Evolutionary conservation across 2,888 invertebrate species (phyloP).

Genomic region (Fissipunctia ypsillon): DNA sequence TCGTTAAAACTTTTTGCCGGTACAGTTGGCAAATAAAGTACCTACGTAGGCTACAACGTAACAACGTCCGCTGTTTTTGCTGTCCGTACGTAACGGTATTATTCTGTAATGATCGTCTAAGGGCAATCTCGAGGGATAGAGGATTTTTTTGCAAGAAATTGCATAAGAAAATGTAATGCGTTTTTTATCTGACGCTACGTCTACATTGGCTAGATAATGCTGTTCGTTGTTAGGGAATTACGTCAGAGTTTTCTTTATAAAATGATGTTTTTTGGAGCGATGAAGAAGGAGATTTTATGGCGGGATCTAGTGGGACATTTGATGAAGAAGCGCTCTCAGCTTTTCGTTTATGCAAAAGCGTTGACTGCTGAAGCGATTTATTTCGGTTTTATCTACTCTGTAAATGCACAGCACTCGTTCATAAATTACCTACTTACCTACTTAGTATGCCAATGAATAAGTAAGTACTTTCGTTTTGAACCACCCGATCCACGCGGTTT

Average conservation of each 20-base stretch:
- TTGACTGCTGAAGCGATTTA: not conserved
- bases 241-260: constrained; percentile 18
- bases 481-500: too few relatives aligned
- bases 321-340: not conserved
- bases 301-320: not conserved
- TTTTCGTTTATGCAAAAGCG: not conserved
- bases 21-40: constrained; percentile 57
- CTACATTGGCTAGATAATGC: constrained; percentile 28
- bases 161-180: constrained; percentile 57
- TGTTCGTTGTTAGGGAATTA: constrained; percentile 13
- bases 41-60: constrained; percentile 26
- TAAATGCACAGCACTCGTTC: not conserved
- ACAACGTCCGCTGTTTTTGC: constrained; percentile 58
- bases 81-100: constrained; percentile 51
- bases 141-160: constrained; percentile 44
- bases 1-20: constrained; percentile 64
- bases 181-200: constrained; percentile 49
- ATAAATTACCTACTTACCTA: not conserved
- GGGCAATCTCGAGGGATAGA: constrained; percentile 51
- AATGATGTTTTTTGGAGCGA: constrained; percentile 15
- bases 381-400: not conserved
- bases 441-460: not conserved
- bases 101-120: constrained; percentile 55
- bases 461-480: not conserved
- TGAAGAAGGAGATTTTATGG: not conserved